phyloP scores from a whole-genome alignment of 2,888 invertebrate species.

The Chouioia cunea region DNA sequence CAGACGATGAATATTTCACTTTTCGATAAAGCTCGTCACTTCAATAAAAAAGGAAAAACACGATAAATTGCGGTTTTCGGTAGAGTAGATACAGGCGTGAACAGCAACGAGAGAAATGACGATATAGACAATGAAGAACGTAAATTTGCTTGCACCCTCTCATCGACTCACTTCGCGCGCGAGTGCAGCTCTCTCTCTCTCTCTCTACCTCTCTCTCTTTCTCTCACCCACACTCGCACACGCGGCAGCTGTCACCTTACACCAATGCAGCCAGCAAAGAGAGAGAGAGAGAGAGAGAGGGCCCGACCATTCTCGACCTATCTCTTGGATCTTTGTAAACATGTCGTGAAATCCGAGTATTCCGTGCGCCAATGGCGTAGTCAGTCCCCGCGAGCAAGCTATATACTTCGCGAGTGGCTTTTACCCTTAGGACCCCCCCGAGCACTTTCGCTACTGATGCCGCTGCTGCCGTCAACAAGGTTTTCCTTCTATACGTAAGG shows the following conservation, averaged over 20 bases:
- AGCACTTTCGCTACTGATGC: conserved; percentile 23
- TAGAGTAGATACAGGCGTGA: not conserved
- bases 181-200: not conserved
- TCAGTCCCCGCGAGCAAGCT: conserved; percentile 38
- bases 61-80: too few relatives aligned
- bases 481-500: not conserved
- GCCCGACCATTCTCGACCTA: conserved; percentile 68
- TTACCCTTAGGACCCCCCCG: not conserved
- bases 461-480: not conserved
- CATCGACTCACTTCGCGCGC: not conserved
- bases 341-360: conserved; percentile 69
- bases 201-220: conserved; percentile 14
- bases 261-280: not conserved
- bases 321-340: conserved; percentile 70
- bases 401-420: not conserved
- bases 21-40: too few relatives aligned
- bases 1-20: too few relatives aligned
- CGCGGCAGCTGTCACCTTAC: conserved; percentile 1
- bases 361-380: conserved; percentile 66
- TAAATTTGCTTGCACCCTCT: conserved; percentile 3
- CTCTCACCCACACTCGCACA: conserved; percentile 3
- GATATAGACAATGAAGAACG: conserved; percentile 6
- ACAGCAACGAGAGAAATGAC: not conserved
- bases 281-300: conserved; percentile 41
- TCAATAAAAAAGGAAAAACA: too few relatives aligned